Evolutionary conservation across 2,113 vertebrate genomes (phyloP).

Genomic region (Bungarus multicinctus): DNA sequence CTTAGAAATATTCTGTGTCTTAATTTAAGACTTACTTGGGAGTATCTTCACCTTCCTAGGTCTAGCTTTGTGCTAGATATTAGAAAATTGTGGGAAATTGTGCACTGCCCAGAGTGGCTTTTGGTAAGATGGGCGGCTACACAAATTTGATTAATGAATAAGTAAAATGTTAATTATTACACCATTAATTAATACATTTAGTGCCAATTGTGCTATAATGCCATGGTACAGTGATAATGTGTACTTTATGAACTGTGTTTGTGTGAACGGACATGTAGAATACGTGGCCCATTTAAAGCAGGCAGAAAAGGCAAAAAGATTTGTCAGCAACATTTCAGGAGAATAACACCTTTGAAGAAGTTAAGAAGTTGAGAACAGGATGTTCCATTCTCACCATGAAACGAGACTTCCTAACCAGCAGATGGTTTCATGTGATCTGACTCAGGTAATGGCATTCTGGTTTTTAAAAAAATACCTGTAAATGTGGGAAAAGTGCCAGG

Average conservation of each 20-base stretch:
- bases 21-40: background rate
- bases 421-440: background rate
- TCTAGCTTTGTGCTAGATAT: background rate
- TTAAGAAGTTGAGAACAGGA: background rate
- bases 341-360: background rate
- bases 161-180: background rate
- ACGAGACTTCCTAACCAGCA: background rate
- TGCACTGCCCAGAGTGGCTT: background rate
- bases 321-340: background rate
- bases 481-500: background rate
- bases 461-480: background rate
- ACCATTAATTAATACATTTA: background rate
- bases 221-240: background rate
- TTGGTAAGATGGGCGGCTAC: background rate
- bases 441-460: background rate
- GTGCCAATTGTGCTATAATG: background rate
- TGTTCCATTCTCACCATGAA: background rate
- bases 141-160: background rate
- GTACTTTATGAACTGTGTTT: background rate
- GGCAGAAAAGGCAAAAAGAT: background rate
- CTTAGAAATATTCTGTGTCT: background rate
- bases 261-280: background rate
- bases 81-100: background rate
- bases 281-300: background rate
- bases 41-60: background rate